Conservation (phyloP, 1,140 invertebrate genomes). For the Lethocerus indicus region DNA sequence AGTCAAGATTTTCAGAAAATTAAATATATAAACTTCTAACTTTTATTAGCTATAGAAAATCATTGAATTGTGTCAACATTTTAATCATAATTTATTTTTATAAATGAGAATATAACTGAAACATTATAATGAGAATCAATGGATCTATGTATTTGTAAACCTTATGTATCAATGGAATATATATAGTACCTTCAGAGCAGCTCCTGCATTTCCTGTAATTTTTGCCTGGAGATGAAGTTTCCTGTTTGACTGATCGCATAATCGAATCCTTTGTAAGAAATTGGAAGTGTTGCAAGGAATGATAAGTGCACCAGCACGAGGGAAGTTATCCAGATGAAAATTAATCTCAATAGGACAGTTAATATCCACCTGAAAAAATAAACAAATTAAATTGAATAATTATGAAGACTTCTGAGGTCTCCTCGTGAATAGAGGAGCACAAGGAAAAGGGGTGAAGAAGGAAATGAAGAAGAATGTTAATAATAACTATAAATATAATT, state of each 20-base stretch:
- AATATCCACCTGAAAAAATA: slow-evolving; percentile 47
- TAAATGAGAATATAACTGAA: too few species aligned
- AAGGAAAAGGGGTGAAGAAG: too few species aligned
- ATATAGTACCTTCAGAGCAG: slow-evolving; percentile 31
- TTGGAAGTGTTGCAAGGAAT: slow-evolving; percentile 27
- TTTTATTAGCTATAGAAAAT: not conserved
- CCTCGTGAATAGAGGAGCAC: too few species aligned
- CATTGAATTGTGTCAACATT: not conserved
- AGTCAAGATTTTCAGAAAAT: not conserved
- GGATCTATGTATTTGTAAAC: too few species aligned
- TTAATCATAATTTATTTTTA: not conserved
- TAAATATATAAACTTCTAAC: not conserved
- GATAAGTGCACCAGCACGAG: slow-evolving; percentile 39
- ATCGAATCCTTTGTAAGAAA: slow-evolving; percentile 32
- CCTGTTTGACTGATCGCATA: slow-evolving; percentile 52
- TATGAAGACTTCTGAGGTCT: too few species aligned
- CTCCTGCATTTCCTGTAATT: slow-evolving; percentile 31
- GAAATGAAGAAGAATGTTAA: too few species aligned
- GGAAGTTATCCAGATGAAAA: slow-evolving; percentile 69
- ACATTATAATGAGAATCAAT: too few species aligned
- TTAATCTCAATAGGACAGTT: slow-evolving; percentile 49
- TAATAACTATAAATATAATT: too few species aligned
- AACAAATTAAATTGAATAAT: slow-evolving; percentile 5
- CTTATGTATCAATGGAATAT: too few species aligned
- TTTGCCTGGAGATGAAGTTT: slow-evolving; percentile 54